Evolutionary conservation across 2,888 invertebrate genomes (phyloP).

Genomic region (Acrobasis suavella): DNA sequence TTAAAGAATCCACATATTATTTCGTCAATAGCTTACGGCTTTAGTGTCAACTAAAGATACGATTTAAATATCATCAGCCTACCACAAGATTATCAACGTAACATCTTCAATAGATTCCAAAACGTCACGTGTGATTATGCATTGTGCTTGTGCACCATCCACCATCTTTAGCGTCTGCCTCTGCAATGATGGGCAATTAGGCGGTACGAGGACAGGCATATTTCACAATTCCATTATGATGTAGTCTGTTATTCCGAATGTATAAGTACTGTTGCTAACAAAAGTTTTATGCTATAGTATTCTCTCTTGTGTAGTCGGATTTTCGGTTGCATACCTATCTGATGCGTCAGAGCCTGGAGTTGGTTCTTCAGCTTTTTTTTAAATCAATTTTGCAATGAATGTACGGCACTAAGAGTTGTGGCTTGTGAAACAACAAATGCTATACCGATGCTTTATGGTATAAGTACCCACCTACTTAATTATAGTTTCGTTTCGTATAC

Average conservation of each 20-base stretch:
- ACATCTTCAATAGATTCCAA: background rate
- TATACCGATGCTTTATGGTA: too few relatives aligned
- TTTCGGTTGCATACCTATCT: too few relatives aligned
- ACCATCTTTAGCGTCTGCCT: constrained; percentile 9
- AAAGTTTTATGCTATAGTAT: background rate
- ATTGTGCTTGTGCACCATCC: background rate
- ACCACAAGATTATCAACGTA: background rate
- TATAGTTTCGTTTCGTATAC: too few relatives aligned
- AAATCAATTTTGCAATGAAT: too few relatives aligned
- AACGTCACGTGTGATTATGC: background rate
- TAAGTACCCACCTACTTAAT: too few relatives aligned
- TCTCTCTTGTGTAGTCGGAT: background rate
- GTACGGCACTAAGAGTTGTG: too few relatives aligned
- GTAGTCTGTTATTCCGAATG: constrained; percentile 27
- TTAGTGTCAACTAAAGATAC: background rate
- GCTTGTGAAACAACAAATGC: too few relatives aligned
- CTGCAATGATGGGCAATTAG: constrained; percentile 20
- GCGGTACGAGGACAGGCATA: constrained; percentile 20
- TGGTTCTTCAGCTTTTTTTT: too few relatives aligned
- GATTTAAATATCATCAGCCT: background rate
- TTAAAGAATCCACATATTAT: too few relatives aligned
- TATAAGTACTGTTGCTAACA: background rate
- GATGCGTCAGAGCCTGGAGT: too few relatives aligned
- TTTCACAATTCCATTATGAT: constrained; percentile 39
- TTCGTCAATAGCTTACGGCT: too few relatives aligned